Percentiles rank a stretch among this genome's conserved stretches.
phyloP scores from a whole-genome alignment of 2,113 vertebrate species.

The Natator depressus region DNA sequence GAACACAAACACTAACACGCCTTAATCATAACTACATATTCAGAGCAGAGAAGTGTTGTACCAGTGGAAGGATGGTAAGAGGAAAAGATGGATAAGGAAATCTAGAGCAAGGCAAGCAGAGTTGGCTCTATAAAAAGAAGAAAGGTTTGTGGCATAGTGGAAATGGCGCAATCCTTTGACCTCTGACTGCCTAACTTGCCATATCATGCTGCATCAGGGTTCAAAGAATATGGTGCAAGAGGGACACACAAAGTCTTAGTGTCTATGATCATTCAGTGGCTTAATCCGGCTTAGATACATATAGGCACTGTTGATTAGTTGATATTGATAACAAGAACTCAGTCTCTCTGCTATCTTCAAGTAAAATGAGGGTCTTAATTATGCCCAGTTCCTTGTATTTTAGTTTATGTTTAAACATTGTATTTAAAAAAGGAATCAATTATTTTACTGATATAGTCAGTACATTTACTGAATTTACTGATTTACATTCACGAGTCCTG shows the following conservation, averaged over 20 bases:
- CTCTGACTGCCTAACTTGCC: no score
- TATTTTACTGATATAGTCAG: not conserved
- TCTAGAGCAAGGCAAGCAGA: no score
- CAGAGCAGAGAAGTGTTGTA: no score
- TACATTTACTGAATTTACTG: no score
- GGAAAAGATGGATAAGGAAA: no score
- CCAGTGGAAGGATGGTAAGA: no score
- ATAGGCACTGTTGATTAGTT: not conserved
- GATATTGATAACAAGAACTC: not conserved
- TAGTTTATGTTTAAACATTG: not conserved
- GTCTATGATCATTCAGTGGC: not conserved
- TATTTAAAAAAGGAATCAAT: not conserved
- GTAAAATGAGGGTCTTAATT: not conserved
- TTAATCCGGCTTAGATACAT: not conserved
- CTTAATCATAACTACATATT: not conserved
- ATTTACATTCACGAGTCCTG: not conserved
- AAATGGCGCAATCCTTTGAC: no score
- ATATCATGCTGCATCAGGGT: no score
- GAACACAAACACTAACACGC: not conserved
- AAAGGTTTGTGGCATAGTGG: no score
- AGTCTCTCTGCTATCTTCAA: not conserved
- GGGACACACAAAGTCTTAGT: not conserved
- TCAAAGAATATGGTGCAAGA: no score
- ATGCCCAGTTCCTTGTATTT: not conserved
- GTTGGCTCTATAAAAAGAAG: no score